Percentiles rank a stretch among this genome's conserved stretches.
Evolutionary conservation across 2,888 invertebrate genomes (phyloP).

Genomic region (Drosophila mayaguana): DNA sequence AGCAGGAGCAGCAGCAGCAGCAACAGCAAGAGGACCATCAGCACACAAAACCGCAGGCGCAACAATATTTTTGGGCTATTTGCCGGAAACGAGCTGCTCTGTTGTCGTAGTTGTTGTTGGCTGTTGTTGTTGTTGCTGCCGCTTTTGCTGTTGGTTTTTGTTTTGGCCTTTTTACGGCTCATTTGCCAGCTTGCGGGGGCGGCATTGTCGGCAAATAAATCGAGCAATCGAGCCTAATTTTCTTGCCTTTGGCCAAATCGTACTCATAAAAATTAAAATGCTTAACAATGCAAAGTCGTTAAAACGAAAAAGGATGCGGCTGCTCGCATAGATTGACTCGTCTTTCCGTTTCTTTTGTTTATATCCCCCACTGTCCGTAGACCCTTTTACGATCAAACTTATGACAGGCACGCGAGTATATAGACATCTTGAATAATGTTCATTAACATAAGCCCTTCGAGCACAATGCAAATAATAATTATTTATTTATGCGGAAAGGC

Average conservation of each 20-base stretch:
- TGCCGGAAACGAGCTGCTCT: slow-evolving; percentile 17
- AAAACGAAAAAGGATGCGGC: slow-evolving; percentile 56
- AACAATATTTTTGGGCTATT: slow-evolving; percentile 43
- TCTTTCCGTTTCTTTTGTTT: background rate
- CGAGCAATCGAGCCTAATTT: slow-evolving; percentile 75
- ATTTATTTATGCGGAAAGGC: background rate
- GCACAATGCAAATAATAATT: slow-evolving; percentile 8
- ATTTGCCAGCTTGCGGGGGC: slow-evolving; percentile 59
- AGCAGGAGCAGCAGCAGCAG: background rate
- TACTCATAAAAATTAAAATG: slow-evolving; percentile 74
- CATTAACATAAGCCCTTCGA: slow-evolving; percentile 8
- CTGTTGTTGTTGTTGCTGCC: slow-evolving; percentile 12
- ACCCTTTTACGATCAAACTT: slow-evolving; percentile 10
- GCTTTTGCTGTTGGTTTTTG: slow-evolving; percentile 23
- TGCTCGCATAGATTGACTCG: background rate
- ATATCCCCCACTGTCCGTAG: background rate
- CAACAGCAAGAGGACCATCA: slow-evolving; percentile 22
- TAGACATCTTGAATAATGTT: slow-evolving; percentile 8
- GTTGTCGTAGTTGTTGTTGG: slow-evolving; percentile 15
- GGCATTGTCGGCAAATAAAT: slow-evolving; percentile 56
- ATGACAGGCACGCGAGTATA: background rate
- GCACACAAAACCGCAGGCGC: slow-evolving; percentile 41
- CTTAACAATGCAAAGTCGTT: slow-evolving; percentile 50
- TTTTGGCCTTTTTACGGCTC: slow-evolving; percentile 71
- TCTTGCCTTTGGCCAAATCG: slow-evolving; percentile 61